A percentile compares a stretch with the other conserved stretches of the same genome.
phyloP scores from a whole-genome alignment of 2,888 invertebrate species.

The Trichopria drosophilae region DNA sequence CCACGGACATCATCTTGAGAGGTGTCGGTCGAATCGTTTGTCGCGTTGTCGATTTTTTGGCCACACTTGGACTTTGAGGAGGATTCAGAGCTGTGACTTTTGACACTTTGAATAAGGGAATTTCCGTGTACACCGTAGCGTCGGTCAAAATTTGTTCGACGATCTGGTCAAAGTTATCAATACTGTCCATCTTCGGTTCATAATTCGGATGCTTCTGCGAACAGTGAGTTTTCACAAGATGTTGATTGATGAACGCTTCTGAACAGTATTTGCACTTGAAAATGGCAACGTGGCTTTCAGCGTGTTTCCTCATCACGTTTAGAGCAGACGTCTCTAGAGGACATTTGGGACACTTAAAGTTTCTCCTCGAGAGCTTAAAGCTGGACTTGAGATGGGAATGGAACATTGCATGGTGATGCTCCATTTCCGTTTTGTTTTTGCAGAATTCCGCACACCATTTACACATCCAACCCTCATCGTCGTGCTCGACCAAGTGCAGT shows the following conservation, averaged over 20 bases:
- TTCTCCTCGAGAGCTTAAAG: conserved; percentile 34
- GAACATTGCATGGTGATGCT: conserved; percentile 53
- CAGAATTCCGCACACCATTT: conserved; percentile 51
- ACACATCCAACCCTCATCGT: conserved; percentile 33
- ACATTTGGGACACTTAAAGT: conserved; percentile 57
- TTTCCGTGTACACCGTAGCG: not conserved
- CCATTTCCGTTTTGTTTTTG: conserved; percentile 46
- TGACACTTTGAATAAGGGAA: not conserved
- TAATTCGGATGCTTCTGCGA: conserved; percentile 46
- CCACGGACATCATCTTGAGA: conserved; percentile 46
- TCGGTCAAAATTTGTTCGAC: conserved; percentile 12
- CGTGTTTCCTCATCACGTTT: conserved; percentile 54
- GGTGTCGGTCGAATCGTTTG: conserved; percentile 30
- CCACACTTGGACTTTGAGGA: conserved; percentile 41
- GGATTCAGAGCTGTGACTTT: conserved; percentile 15
- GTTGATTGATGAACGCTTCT: conserved; percentile 46
- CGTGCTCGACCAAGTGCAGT: conserved; percentile 39
- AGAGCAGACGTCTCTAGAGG: conserved; percentile 47
- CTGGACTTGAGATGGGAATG: conserved; percentile 51
- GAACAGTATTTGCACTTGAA: conserved; percentile 58
- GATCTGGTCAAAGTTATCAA: conserved; percentile 17
- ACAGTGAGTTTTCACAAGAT: conserved; percentile 48
- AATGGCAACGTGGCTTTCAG: conserved; percentile 57
- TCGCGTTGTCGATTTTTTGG: conserved; percentile 59
- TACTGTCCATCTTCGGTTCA: conserved; percentile 41